Evolutionary conservation across 2,113 vertebrate species (phyloP), one percentile per base, ranked within the genome.

Genomic region (Delphinus delphis): DNA sequence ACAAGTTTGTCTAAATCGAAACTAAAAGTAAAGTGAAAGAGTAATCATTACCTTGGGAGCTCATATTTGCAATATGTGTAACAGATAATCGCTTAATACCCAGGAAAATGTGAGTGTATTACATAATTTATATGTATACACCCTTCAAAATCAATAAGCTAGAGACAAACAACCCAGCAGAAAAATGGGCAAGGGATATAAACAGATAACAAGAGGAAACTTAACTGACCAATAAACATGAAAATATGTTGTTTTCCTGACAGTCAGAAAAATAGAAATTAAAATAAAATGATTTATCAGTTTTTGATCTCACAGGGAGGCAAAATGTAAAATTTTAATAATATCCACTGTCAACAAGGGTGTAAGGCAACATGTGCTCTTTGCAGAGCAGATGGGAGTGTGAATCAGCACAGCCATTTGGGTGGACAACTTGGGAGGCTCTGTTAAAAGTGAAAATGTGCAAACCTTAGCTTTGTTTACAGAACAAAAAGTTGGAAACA

Each of bases 1-100:
- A 47, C 15, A 88, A 50, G 1, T 62, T 50, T 41, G 38, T n/a
- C 25, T 73, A 67, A 93, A 63, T 36, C 86, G 33, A 93, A 93
- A 88, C 70, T 93, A 67, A 91, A 79, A 82, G 25, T n/a, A 74
- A 33, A 93, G 25, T 65, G n/a, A 82, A 86, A 93, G 74, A 79
- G 77, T 33, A 65, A 91, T 14, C 0, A 23, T 63, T 76, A 55
- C 6, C 11, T 88, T 93, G 11, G 28, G 11, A 74, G 8, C 63
- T 82, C 79, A n/a, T 62, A 13, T 31, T 63, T 71, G 38, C 9
- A 63, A 8, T 0, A 44, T 63, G 2, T 21, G 33, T 50, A 74
- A 89, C 31, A 86, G 21, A 58, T 38, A 87, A 65, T n/a, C 26
- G 44, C 79, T 53, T 71, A 73, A 60, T 89, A 76, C 17, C 15